A percentile compares a stretch with the other conserved stretches of the same genome.
These are phyloP conservation scores for Pelodiscus sinensis DNA, from an alignment of 2,113 vertebrate genomes.

Conservation along the genomic window DNA sequence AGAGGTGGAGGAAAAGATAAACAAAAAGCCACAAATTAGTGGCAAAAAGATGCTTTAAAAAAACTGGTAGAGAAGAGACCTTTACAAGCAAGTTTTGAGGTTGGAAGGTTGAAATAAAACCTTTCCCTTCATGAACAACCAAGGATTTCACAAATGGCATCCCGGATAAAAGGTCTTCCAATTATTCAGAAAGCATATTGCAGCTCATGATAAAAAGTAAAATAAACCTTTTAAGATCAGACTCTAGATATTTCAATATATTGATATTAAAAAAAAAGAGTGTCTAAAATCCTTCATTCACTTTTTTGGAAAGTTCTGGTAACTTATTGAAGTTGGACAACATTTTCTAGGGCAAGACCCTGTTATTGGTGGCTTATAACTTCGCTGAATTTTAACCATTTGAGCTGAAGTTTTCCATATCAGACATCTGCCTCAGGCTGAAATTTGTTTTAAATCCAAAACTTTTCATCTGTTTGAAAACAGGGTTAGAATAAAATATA, in stretches of 20 bases:
- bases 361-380: not conserved
- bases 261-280: not conserved
- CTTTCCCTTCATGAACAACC: not conserved
- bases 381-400: not conserved
- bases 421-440: not conserved
- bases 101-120: not conserved
- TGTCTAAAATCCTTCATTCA: not conserved
- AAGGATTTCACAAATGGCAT: not conserved
- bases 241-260: not conserved
- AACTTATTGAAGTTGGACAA: not conserved
- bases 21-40: not conserved
- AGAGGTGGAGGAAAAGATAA: not conserved
- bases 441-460: not conserved
- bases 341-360: no score
- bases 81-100: not conserved
- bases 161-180: not conserved
- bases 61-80: not conserved
- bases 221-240: not conserved
- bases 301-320: not conserved
- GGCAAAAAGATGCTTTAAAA: not conserved
- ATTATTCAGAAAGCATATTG: not conserved
- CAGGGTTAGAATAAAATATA: not conserved
- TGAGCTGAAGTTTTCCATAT: not conserved
- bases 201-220: not conserved
- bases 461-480: not conserved